Percentiles rank a stretch among this genome's conserved stretches.
Conservation (phyloP, 2,888 invertebrate species). For the Euplexia lucipara region DNA sequence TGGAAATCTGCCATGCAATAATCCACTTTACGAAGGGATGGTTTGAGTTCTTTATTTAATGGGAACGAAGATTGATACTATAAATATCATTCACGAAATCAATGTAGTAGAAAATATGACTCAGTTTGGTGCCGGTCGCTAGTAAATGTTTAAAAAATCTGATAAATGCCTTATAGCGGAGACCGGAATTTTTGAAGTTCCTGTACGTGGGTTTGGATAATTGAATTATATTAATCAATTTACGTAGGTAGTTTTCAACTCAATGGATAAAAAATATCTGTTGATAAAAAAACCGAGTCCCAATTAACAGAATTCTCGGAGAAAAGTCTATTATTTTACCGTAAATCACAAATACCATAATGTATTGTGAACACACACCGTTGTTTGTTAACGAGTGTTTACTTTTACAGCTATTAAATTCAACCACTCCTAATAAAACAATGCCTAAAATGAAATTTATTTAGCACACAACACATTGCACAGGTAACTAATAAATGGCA, state of each 20-base stretch:
- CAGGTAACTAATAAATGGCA: slow-evolving; percentile 13
- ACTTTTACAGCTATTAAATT: background rate
- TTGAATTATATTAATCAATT: slow-evolving; percentile 7
- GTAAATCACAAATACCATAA: background rate
- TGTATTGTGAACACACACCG: background rate
- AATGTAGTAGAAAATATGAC: slow-evolving; percentile 63
- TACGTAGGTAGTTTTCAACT: background rate
- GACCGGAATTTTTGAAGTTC: slow-evolving; percentile 28
- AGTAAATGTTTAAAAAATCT: slow-evolving; percentile 40
- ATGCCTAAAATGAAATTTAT: background rate
- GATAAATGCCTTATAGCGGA: slow-evolving; percentile 31
- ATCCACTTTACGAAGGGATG: background rate
- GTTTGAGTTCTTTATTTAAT: slow-evolving; percentile 23
- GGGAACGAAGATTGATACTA: slow-evolving; percentile 6
- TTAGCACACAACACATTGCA: slow-evolving; percentile 12
- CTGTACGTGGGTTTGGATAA: slow-evolving; percentile 22
- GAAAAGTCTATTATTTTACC: too few species aligned
- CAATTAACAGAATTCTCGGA: too few species aligned
- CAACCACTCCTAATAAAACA: background rate
- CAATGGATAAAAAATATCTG: too few species aligned
- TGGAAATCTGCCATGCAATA: slow-evolving; percentile 2
- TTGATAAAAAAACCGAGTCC: too few species aligned
- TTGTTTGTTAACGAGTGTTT: background rate
- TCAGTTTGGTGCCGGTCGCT: slow-evolving; percentile 42
- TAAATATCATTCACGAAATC: slow-evolving; percentile 57